These are phyloP conservation scores for Crypturellus undulatus DNA, from an alignment of 2,113 vertebrate genomes.

Conservation along the genomic window DNA sequence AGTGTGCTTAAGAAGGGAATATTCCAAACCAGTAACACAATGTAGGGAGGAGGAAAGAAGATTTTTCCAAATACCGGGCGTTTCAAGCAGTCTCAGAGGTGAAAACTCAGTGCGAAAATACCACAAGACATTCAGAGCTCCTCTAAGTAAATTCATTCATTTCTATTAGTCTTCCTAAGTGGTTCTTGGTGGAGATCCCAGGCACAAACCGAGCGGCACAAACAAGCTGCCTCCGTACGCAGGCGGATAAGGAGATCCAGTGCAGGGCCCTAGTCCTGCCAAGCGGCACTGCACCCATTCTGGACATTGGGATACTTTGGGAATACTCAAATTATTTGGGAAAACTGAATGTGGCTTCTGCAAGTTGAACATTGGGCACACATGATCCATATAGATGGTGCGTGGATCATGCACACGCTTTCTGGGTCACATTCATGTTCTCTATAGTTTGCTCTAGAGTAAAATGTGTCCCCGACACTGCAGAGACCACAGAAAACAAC, in stretches of 20 bases:
- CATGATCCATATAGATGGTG: accelerated
- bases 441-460: neutral
- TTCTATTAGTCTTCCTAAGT: neutral
- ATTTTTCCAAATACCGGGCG: slow-evolving; percentile 26
- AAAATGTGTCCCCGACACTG: neutral
- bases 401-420: neutral
- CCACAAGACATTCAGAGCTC: neutral
- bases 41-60: slow-evolving; percentile 3
- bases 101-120: slow-evolving; percentile 12
- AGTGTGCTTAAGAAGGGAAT: slow-evolving; percentile 51
- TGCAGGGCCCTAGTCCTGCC: accelerated
- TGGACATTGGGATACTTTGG: neutral
- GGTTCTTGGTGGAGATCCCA: neutral
- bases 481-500: neutral
- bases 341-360: neutral
- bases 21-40: slow-evolving; percentile 43
- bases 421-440: neutral
- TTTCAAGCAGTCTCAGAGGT: slow-evolving; percentile 7
- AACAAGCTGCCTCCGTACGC: accelerated
- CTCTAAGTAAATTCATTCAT: neutral
- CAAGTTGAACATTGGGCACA: neutral
- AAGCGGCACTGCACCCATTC: neutral
- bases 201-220: neutral
- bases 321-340: no score
- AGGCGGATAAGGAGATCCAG: neutral